Percentiles rank a stretch among this genome's conserved stretches.
phyloP scores from a whole-genome alignment of 2,888 invertebrate species.

The Octonoba sinensis region DNA sequence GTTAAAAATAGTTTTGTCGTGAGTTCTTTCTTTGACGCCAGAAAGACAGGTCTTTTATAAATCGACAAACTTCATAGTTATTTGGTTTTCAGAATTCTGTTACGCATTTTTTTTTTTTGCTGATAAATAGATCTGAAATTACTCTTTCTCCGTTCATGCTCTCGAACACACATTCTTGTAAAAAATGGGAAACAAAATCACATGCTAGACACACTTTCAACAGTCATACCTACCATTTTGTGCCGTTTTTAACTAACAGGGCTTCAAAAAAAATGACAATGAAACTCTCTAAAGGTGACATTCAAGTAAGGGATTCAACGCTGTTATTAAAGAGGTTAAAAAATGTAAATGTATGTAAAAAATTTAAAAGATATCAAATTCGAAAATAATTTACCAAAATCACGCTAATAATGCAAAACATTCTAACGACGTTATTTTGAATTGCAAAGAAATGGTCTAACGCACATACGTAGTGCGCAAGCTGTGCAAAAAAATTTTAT shows the following conservation, averaged over 20 bases:
- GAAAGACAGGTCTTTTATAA: too few species aligned
- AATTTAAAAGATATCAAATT: conserved; percentile 48
- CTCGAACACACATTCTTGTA: too few species aligned
- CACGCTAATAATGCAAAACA: conserved; percentile 30
- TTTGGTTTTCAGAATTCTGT: not conserved
- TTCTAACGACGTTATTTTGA: conserved; percentile 3
- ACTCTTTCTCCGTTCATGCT: not conserved
- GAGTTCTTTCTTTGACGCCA: too few species aligned
- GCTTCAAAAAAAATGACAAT: not conserved
- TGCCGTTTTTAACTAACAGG: conserved; percentile 20
- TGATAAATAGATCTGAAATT: not conserved
- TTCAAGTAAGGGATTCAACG: not conserved
- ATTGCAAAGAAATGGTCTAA: not conserved
- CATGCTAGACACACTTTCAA: not conserved
- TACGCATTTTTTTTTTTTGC: not conserved
- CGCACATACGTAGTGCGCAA: conserved; percentile 10
- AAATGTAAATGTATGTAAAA: conserved; percentile 55
- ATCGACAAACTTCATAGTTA: too few species aligned
- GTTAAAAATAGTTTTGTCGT: too few species aligned
- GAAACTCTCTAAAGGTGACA: conserved; percentile 13
- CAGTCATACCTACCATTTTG: conserved; percentile 23
- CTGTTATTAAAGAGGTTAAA: conserved; percentile 35
- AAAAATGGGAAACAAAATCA: not conserved
- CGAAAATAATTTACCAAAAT: conserved; percentile 44
- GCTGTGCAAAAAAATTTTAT: not conserved